These are phyloP conservation scores for Lacerta bilineata DNA, from an alignment of 2,797 vertebrate genomes.

Conservation along the genomic window DNA sequence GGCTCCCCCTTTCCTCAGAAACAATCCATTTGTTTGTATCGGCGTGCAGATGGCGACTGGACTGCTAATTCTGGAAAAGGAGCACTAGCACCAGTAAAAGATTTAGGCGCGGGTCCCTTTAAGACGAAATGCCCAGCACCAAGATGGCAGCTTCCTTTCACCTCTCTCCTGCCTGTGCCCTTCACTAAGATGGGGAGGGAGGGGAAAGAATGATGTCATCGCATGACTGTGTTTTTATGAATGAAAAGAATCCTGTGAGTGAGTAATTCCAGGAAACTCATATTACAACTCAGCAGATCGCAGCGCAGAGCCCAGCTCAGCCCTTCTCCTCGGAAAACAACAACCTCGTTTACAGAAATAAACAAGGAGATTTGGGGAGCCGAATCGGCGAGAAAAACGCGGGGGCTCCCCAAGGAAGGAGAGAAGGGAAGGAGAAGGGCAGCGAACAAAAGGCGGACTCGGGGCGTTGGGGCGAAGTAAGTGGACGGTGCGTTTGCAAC, in stretches of 20 bases:
- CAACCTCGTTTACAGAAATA: slow-evolving; percentile 47
- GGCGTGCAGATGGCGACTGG: background rate
- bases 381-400: slow-evolving; percentile 15
- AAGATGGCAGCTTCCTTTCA: slow-evolving; percentile 46
- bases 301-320: slow-evolving; percentile 44
- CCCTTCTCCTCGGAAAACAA: slow-evolving; percentile 58
- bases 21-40: background rate
- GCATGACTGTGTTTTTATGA: slow-evolving; percentile 98
- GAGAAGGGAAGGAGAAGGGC: slow-evolving; percentile 12
- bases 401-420: slow-evolving; percentile 19
- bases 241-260: slow-evolving; percentile 97
- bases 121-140: slow-evolving; percentile 38
- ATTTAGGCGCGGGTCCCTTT: slow-evolving; percentile 2
- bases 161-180: slow-evolving; percentile 10
- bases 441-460: slow-evolving; percentile 15
- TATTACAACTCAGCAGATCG: slow-evolving; percentile 77
- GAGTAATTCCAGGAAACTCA: slow-evolving; percentile 98
- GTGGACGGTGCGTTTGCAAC: background rate
- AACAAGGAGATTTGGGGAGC: slow-evolving; percentile 19
- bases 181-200: background rate
- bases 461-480: slow-evolving; percentile 47
- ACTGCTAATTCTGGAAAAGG: background rate
- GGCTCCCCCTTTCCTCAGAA: background rate
- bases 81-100: background rate
- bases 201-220: slow-evolving; percentile 86